Conservation (phyloP, 1,140 invertebrate species). For the Rhynchophorus ferrugineus region DNA sequence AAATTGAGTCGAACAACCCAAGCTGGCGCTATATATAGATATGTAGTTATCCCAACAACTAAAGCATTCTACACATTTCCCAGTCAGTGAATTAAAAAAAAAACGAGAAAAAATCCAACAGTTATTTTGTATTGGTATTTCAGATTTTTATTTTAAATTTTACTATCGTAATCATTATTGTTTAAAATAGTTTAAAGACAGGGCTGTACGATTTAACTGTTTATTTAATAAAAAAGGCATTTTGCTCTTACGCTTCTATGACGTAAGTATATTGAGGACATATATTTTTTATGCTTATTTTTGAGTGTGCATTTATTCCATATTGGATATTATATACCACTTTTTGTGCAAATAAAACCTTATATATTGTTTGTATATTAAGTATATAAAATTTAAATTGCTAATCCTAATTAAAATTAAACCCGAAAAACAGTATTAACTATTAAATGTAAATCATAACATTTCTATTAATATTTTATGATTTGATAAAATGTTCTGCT, state of each 20-base stretch:
- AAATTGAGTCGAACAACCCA: neutral
- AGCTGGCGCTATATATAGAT: slow-evolving; percentile 11
- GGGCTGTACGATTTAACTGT: neutral
- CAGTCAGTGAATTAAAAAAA: neutral
- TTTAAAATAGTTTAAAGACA: neutral
- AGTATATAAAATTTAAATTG: too few species aligned
- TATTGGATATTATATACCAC: too few species aligned
- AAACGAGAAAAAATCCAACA: neutral
- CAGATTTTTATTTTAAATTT: slow-evolving; percentile 1
- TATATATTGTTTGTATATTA: too few species aligned
- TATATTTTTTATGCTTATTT: neutral
- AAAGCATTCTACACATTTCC: neutral
- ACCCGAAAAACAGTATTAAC: too few species aligned
- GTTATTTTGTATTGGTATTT: too few species aligned
- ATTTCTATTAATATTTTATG: too few species aligned
- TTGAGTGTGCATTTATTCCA: too few species aligned
- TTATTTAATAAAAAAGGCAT: neutral
- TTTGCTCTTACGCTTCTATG: neutral
- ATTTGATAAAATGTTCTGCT: too few species aligned
- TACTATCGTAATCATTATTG: neutral
- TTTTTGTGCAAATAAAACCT: neutral
- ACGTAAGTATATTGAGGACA: neutral
- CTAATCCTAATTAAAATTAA: too few species aligned
- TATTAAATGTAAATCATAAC: too few species aligned
- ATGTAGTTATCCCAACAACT: neutral